Evolutionary conservation across 2,797 vertebrate genomes (phyloP).

Genomic region (Chrysocyon brachyurus): DNA sequence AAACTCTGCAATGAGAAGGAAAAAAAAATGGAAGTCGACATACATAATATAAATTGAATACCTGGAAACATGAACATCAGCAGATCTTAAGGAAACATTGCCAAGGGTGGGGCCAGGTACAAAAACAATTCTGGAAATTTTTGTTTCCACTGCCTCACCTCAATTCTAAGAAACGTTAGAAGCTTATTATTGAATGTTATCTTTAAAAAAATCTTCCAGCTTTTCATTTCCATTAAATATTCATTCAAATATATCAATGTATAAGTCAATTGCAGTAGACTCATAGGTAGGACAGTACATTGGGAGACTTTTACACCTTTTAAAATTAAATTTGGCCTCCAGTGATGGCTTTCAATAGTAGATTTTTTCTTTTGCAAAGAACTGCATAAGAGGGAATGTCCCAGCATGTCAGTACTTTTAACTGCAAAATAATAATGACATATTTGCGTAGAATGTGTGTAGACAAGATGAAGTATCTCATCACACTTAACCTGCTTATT

Average conservation of each 20-base stretch:
- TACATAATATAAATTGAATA: background rate
- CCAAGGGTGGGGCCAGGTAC: background rate
- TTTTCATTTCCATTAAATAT: slow-evolving; percentile 24
- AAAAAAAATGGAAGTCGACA: background rate
- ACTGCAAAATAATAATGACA: slow-evolving; percentile 7
- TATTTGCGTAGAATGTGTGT: background rate
- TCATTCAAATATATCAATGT: background rate
- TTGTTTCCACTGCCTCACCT: slow-evolving; percentile 40
- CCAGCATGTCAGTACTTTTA: slow-evolving; percentile 31
- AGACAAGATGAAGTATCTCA: background rate
- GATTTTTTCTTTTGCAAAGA: background rate
- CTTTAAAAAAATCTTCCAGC: background rate
- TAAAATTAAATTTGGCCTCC: background rate
- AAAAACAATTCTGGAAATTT: slow-evolving; percentile 68
- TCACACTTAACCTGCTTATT: background rate
- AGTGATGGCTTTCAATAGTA: slow-evolving; percentile 14
- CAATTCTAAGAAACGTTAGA: slow-evolving; percentile 59
- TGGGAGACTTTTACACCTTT: slow-evolving; percentile 12
- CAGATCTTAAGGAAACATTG: slow-evolving; percentile 23
- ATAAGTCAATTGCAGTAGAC: background rate
- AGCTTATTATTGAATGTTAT: slow-evolving; percentile 54
- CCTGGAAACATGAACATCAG: background rate
- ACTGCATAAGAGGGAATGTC: background rate
- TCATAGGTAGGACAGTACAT: background rate
- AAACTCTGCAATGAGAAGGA: background rate